These are phyloP conservation scores for Falco concolor DNA, from an alignment of 2,797 vertebrate genomes.

Conservation along the genomic window DNA sequence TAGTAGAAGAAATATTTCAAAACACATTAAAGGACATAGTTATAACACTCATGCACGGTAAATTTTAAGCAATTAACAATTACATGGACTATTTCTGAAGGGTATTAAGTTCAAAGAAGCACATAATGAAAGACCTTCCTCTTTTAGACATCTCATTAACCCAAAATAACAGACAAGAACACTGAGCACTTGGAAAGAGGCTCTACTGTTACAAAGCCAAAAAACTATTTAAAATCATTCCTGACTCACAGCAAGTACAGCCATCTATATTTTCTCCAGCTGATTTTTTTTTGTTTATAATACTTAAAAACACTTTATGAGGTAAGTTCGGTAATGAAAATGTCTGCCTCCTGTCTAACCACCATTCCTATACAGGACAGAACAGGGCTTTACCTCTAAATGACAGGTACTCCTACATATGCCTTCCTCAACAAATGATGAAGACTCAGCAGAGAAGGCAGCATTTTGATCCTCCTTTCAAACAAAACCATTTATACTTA, in stretches of 20 bases:
- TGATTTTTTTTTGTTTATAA: background rate
- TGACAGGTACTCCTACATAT: background rate
- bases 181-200: background rate
- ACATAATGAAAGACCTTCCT: background rate
- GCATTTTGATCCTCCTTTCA: background rate
- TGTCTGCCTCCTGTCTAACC: background rate
- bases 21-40: background rate
- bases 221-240: background rate
- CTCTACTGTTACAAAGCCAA: background rate
- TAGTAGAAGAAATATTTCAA: conserved; percentile 47
- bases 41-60: background rate
- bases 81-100: background rate
- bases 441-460: background rate
- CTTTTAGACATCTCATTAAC: conserved; percentile 6
- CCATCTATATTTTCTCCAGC: background rate
- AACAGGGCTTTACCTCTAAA: background rate
- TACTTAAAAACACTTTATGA: background rate
- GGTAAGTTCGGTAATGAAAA: background rate
- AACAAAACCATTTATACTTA: background rate
- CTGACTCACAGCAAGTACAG: background rate
- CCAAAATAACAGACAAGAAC: background rate
- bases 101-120: background rate
- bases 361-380: background rate
- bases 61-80: background rate
- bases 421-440: background rate